A percentile compares a stretch with the other conserved stretches of the same genome.
phyloP scores from a whole-genome alignment of 2,888 invertebrate species.

The Hirtodrosophila trivittata region DNA sequence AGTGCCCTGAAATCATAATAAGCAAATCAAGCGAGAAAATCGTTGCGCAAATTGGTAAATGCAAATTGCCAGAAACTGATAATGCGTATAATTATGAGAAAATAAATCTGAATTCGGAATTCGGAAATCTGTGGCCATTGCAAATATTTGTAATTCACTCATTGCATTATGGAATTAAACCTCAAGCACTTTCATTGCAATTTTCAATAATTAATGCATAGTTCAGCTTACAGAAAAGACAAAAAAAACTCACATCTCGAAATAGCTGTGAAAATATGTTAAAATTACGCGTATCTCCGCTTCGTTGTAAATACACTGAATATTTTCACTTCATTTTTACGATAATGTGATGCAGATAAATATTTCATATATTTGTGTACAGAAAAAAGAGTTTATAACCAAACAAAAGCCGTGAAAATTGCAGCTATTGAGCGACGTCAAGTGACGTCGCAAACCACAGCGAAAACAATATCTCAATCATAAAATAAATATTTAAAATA shows the following conservation, averaged over 20 bases:
- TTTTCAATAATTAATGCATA: slow-evolving; percentile 45
- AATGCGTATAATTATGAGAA: slow-evolving; percentile 48
- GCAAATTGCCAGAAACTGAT: slow-evolving; percentile 47
- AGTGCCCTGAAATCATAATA: slow-evolving; percentile 49
- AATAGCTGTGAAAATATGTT: slow-evolving; percentile 37
- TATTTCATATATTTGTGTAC: slow-evolving; percentile 6
- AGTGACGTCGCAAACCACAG: not conserved
- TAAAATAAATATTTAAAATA: not conserved
- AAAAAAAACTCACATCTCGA: slow-evolving; percentile 14
- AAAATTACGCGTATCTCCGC: slow-evolving; percentile 7
- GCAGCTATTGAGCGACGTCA: slow-evolving; percentile 27
- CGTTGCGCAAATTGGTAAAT: slow-evolving; percentile 61
- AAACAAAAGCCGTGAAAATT: slow-evolving; percentile 10
- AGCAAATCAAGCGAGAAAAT: slow-evolving; percentile 56
- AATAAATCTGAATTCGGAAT: slow-evolving; percentile 10
- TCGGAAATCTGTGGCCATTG: slow-evolving; percentile 26
- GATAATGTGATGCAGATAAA: slow-evolving; percentile 25
- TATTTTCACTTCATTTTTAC: slow-evolving; percentile 44
- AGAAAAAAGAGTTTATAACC: slow-evolving; percentile 2
- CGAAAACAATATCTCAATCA: not conserved
- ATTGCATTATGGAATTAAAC: slow-evolving; percentile 9
- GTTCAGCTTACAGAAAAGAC: slow-evolving; percentile 8
- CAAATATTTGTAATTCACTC: slow-evolving; percentile 25
- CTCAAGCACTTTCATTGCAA: slow-evolving; percentile 19
- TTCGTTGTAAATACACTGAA: slow-evolving; percentile 37